Evolutionary conservation across 2,888 invertebrate species (phyloP).

Genomic region (Cantharis rustica): DNA sequence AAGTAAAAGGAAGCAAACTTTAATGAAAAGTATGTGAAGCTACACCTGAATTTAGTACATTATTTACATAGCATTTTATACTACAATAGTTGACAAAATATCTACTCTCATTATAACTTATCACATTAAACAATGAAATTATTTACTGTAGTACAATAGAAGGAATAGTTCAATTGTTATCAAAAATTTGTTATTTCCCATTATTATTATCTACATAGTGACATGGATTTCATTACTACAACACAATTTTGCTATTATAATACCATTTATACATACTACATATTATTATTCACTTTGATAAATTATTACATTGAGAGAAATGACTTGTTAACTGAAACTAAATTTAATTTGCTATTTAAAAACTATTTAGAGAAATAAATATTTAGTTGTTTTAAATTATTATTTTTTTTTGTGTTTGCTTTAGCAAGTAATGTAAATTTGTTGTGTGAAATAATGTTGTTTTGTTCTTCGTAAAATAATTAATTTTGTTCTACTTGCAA

Average conservation of each 20-base stretch:
- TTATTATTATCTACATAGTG: not conserved
- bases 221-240: not conserved
- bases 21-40: not conserved
- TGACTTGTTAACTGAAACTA: too few species aligned
- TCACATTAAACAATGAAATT: not conserved
- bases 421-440: too few species aligned
- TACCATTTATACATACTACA: not conserved
- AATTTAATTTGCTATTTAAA: too few species aligned
- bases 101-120: not conserved
- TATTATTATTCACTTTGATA: not conserved
- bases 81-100: not conserved
- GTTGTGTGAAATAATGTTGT: too few species aligned
- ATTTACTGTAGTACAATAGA: not conserved
- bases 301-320: not conserved
- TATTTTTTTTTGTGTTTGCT: too few species aligned
- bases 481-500: too few species aligned
- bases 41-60: too few species aligned
- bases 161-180: not conserved
- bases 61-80: not conserved
- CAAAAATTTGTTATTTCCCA: not conserved
- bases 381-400: too few species aligned
- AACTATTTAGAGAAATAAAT: too few species aligned
- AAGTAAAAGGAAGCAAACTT: not conserved
- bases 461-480: too few species aligned
- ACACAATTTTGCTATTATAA: not conserved